Base-by-base conservation (phyloP, 2,888 invertebrate species). In the Hyppa rectilinea region DNA sequence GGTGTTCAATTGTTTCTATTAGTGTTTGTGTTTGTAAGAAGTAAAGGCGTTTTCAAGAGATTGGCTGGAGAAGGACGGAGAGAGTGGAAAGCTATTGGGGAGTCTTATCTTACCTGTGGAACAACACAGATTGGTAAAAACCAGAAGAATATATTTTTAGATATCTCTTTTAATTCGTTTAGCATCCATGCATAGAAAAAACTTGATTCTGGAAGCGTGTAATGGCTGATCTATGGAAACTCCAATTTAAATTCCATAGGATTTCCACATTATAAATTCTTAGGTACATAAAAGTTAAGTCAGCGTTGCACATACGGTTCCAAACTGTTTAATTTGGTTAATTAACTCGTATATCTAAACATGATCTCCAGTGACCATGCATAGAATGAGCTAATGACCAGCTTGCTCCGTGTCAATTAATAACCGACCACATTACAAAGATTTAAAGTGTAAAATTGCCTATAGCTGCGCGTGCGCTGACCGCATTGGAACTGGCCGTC, bases 401-500 rank as follows among this genome's bases (percentile, higher is more conserved):
- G 63, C 20, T 78, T 63, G 14, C 2, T 14, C 55, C 2, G 14
- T 40, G 23, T 1, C 2, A 47, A 36, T 12, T 4, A 26, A 79
- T 43, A 71, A 62, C 38, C 7, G 68, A 77, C 79, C 58, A 61
- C 73, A 70, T 2, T 0, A 0, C 0, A 3, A 50, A 49, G 10
- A 0, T 0, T 14, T 56, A 75, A 36, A 26, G 40, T 56, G 23
- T 34, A 71, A 70, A 58, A 71, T 38, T 4, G 34, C 26, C 59
- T 65, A 43, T n/a, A 17, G 36, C 26, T 58, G 49, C 63, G 69
- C 55, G 50, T 36, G 61, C 58, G 68, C 70, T 85, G 86, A 85
- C 87, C 87, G 88, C 77, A 75, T 85, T 88, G 85, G 80, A 85
- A 85, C 86, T 75, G 77, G 82, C 69, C 72, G n/a, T 31, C 26